Percentiles rank a stretch among this genome's conserved stretches.
Conservation (phyloP, 2,888 invertebrate genomes). For the Chromoteleia sp. region DNA sequence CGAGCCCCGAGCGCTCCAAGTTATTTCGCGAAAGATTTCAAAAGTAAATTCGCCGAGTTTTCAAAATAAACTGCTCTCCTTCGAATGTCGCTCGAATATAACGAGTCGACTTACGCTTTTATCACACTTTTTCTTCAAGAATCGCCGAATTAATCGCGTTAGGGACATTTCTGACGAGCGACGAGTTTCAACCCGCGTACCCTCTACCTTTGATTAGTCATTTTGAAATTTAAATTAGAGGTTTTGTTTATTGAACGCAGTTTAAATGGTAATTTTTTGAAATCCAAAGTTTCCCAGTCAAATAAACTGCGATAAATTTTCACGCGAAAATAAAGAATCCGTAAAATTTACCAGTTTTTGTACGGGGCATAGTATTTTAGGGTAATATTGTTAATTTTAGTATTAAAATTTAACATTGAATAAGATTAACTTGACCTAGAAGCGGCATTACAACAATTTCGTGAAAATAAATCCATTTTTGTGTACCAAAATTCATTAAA, state of each 20-base stretch:
- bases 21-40: slow-evolving; percentile 64
- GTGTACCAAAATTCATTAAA: too few relatives aligned
- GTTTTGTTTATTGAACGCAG: background rate
- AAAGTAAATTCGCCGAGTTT: slow-evolving; percentile 59
- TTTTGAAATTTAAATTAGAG: background rate
- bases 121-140: slow-evolving; percentile 12
- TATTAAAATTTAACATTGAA: too few relatives aligned
- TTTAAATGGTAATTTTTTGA: background rate
- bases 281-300: background rate
- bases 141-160: slow-evolving; percentile 5
- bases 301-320: too few relatives aligned
- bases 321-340: too few relatives aligned
- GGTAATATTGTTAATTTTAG: too few relatives aligned
- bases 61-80: slow-evolving; percentile 54
- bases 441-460: too few relatives aligned
- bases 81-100: slow-evolving; percentile 36
- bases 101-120: slow-evolving; percentile 37
- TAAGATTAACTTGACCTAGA: too few relatives aligned
- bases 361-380: too few relatives aligned
- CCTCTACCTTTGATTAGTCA: background rate
- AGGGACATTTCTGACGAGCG: background rate
- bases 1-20: slow-evolving; percentile 27
- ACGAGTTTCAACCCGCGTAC: background rate
- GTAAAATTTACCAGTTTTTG: too few relatives aligned
- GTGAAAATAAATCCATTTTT: too few relatives aligned